Percentiles rank a stretch among this genome's conserved stretches.
Evolutionary conservation across 37 sponge, comb jelly and placozoan species (phyloP).

Genomic region (Tethya wilhelma): DNA sequence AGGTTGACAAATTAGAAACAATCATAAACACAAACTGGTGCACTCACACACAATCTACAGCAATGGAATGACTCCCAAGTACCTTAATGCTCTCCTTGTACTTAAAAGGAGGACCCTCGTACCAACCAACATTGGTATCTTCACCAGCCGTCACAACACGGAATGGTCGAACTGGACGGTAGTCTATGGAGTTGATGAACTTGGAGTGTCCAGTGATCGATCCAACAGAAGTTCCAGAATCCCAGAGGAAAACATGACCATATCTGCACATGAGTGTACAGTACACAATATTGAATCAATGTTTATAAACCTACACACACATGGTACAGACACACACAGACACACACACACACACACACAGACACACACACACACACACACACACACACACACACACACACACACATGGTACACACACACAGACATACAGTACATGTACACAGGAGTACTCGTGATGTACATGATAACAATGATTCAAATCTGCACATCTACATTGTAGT

Average conservation of each 20-base stretch:
- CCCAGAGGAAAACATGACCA: constrained; percentile 96
- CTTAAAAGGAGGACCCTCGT: constrained; percentile 94
- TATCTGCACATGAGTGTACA: constrained; percentile 46
- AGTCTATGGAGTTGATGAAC: constrained; percentile 82
- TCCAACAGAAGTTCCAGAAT: constrained; percentile 91
- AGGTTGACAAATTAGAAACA: not conserved
- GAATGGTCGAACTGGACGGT: constrained; percentile 86
- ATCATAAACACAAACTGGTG: not conserved
- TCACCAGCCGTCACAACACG: constrained; percentile 92
- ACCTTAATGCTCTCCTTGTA: constrained; percentile 62
- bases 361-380: constrained; percentile 1
- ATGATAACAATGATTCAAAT: too few relatives aligned
- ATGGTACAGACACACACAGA: too few relatives aligned
- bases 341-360: constrained; percentile 12
- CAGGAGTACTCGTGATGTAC: too few relatives aligned
- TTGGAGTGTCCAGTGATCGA: constrained; percentile 86
- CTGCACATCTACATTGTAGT: too few relatives aligned
- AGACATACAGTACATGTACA: not conserved
- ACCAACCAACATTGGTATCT: constrained; percentile 70
- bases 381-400: too few relatives aligned
- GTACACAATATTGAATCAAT: not conserved
- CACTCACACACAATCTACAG: not conserved
- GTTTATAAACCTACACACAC: too few relatives aligned
- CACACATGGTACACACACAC: too few relatives aligned
- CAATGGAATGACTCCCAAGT: not conserved